Percentiles rank a stretch among this genome's conserved stretches.
Evolutionary conservation across 2,113 vertebrate species (phyloP).

Genomic region (Riparia riparia): DNA sequence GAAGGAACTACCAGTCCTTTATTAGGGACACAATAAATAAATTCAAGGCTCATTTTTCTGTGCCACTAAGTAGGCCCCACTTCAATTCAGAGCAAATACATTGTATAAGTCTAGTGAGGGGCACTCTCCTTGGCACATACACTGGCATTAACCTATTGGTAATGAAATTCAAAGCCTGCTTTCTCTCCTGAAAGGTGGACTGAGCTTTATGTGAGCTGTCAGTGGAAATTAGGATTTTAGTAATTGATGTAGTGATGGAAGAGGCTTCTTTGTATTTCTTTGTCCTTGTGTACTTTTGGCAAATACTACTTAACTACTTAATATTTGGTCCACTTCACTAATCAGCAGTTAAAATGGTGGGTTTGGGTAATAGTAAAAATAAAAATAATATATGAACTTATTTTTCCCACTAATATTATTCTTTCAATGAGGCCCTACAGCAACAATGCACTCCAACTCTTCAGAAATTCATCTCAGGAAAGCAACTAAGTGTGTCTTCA

Average conservation of each 20-base stretch:
- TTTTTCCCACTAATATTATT: neutral
- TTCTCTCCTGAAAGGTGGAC: neutral
- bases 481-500: neutral
- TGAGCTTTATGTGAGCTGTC: neutral
- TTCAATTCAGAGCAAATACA: conserved; percentile 21
- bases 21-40: conserved; percentile 41
- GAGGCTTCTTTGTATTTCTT: conserved; percentile 29
- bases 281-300: neutral
- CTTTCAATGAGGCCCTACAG: neutral
- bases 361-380: neutral
- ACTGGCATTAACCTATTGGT: neutral
- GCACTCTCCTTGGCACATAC: neutral
- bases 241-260: conserved; percentile 6
- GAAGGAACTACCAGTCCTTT: too few species aligned
- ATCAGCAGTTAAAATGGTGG: neutral
- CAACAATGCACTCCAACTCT: neutral
- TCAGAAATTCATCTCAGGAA: neutral
- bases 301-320: neutral
- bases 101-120: neutral
- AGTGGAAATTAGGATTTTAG: conserved; percentile 16
- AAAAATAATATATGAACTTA: neutral
- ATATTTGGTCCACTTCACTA: neutral
- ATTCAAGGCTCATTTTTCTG: neutral
- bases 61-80: conserved; percentile 14
- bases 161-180: conserved; percentile 19